Evolutionary conservation across 2,797 vertebrate genomes (phyloP).

Genomic region (Microctenopoma stevenorrisi): DNA sequence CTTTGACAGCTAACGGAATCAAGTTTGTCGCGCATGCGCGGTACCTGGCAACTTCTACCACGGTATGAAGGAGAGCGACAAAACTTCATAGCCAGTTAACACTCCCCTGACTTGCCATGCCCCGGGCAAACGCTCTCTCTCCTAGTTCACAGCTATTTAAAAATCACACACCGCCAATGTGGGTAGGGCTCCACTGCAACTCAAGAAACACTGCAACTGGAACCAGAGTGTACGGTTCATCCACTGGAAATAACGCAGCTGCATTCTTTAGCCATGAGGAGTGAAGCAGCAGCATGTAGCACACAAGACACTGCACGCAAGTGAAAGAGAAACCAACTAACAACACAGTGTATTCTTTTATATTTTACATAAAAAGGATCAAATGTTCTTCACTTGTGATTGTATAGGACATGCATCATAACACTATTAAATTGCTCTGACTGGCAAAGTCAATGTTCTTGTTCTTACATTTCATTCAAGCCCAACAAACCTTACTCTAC

Average conservation of each 20-base stretch:
- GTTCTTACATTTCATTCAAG: not conserved
- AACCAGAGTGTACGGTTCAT: constrained; percentile 56
- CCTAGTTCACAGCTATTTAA: constrained; percentile 50
- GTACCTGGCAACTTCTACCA: not conserved
- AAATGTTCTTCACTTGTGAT: constrained; percentile 42
- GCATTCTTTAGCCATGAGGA: constrained; percentile 65
- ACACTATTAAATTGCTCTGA: constrained; percentile 8
- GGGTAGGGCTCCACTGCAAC: constrained; percentile 34
- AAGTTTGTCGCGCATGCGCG: constrained; percentile 70
- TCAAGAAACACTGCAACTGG: constrained; percentile 51
- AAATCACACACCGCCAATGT: constrained; percentile 34
- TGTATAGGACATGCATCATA: constrained; percentile 2
- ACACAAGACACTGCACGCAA: constrained; percentile 22
- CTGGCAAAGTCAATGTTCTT: constrained; percentile 3
- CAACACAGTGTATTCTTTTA: not conserved
- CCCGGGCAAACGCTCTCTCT: not conserved
- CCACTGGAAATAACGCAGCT: constrained; percentile 79
- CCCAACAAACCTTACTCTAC: constrained; percentile 77
- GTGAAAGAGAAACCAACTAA: constrained; percentile 27
- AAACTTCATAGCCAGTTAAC: constrained; percentile 36
- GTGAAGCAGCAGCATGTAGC: constrained; percentile 22
- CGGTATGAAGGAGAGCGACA: constrained; percentile 28
- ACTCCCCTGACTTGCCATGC: constrained; percentile 30
- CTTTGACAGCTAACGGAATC: constrained; percentile 75
- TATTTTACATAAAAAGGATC: not conserved